Evolutionary conservation across 2,888 invertebrate species (phyloP).

Genomic region (Formica aserva): DNA sequence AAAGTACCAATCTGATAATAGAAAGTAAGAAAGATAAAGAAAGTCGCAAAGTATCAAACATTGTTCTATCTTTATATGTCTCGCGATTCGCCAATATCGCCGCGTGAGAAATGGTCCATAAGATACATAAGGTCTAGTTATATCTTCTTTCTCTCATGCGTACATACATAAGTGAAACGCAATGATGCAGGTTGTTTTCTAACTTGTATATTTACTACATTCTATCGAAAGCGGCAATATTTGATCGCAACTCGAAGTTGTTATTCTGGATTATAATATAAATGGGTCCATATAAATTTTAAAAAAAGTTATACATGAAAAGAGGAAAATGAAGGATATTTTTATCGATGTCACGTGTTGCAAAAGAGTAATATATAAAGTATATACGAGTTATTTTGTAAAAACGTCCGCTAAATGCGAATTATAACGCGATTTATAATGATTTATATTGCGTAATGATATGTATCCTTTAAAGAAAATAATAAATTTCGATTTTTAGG

Average conservation of each 20-base stretch:
- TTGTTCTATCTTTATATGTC: constrained; percentile 12
- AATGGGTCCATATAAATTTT: constrained; percentile 69
- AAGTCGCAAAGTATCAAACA: constrained; percentile 62
- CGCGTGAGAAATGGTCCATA: constrained; percentile 10
- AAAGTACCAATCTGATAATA: constrained; percentile 41
- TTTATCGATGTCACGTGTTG: constrained; percentile 81
- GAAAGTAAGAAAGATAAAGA: constrained; percentile 37
- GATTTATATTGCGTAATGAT: constrained; percentile 41
- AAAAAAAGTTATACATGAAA: constrained; percentile 5
- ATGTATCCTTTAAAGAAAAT: constrained; percentile 23
- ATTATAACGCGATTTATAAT: constrained; percentile 76
- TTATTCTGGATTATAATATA: constrained; percentile 63
- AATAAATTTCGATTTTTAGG: constrained; percentile 45
- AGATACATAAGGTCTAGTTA: constrained; percentile 15
- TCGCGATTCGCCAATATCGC: constrained; percentile 49
- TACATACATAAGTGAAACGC: constrained; percentile 52
- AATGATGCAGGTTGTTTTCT: constrained; percentile 37
- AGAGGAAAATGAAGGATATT: constrained; percentile 72
- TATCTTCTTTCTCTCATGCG: constrained; percentile 26
- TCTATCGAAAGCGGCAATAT: constrained; percentile 55
- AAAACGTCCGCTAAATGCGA: constrained; percentile 80
- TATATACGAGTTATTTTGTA: constrained; percentile 82
- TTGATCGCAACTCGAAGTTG: constrained; percentile 56
- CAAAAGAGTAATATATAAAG: constrained; percentile 71
- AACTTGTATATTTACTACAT: constrained; percentile 55